A percentile compares a stretch with the other conserved stretches of the same genome.
Evolutionary conservation across 2,888 invertebrate genomes (phyloP).

Genomic region (Xestia c-nigrum): DNA sequence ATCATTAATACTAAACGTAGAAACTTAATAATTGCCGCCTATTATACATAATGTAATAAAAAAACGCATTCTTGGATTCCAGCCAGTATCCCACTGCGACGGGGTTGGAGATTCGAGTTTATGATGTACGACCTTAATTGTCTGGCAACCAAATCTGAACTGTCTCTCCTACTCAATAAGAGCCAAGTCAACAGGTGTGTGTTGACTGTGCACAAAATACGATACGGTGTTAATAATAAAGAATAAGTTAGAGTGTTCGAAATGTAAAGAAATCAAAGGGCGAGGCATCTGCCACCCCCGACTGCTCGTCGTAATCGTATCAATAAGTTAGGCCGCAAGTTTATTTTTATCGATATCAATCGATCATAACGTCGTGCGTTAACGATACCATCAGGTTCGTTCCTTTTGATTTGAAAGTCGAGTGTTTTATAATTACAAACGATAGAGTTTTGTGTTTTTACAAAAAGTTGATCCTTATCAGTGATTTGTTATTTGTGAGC

Average conservation of each 20-base stretch:
- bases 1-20: slow-evolving; percentile 85
- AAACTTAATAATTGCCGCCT: slow-evolving; percentile 84
- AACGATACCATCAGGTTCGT: slow-evolving; percentile 63
- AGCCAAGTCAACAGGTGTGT: slow-evolving; percentile 12
- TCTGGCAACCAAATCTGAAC: slow-evolving; percentile 47
- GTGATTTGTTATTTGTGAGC: slow-evolving; percentile 69
- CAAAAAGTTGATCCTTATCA: slow-evolving; percentile 62
- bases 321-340: slow-evolving; percentile 74
- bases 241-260: slow-evolving; percentile 70
- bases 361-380: slow-evolving; percentile 73
- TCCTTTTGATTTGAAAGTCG: slow-evolving; percentile 60
- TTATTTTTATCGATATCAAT: slow-evolving; percentile 76
- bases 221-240: slow-evolving; percentile 72
- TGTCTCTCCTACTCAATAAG: slow-evolving; percentile 36
- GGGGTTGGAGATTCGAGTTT: slow-evolving; percentile 77
- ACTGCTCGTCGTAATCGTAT: slow-evolving; percentile 78
- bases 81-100: slow-evolving; percentile 83
- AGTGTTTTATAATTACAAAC: slow-evolving; percentile 66
- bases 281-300: slow-evolving; percentile 83
- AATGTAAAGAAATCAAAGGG: slow-evolving; percentile 70
- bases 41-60: slow-evolving; percentile 83
- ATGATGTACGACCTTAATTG: slow-evolving; percentile 71
- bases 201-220: slow-evolving; percentile 51
- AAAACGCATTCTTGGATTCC: slow-evolving; percentile 82
- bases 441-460: slow-evolving; percentile 56